Conservation (phyloP, 2,888 invertebrate genomes). For the Cephus runcator region DNA sequence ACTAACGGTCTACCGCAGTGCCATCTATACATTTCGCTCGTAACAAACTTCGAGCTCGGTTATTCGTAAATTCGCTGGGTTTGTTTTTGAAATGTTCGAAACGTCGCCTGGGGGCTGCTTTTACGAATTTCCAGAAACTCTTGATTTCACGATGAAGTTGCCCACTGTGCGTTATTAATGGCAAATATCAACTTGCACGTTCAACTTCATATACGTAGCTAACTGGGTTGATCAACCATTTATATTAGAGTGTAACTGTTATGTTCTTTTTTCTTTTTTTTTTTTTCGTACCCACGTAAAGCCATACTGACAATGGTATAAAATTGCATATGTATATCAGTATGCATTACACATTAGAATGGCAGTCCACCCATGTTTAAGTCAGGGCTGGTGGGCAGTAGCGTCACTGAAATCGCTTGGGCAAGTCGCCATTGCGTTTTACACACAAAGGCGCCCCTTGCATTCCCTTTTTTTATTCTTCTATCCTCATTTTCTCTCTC, state of each 20-base stretch:
- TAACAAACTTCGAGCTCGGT: neutral
- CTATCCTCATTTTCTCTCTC: constrained; percentile 9
- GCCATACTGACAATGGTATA: neutral
- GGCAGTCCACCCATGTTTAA: neutral
- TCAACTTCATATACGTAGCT: neutral
- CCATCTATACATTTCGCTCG: neutral
- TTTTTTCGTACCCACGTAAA: neutral
- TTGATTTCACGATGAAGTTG: neutral
- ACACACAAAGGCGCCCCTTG: constrained; percentile 3
- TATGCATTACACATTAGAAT: neutral
- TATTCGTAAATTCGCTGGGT: neutral
- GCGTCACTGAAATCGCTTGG: neutral
- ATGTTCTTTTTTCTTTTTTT: neutral
- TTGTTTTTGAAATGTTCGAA: neutral
- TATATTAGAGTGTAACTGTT: neutral
- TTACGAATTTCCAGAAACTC: neutral
- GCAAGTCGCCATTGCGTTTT: neutral
- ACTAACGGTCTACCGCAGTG: neutral
- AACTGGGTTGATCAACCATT: neutral
- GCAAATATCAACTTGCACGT: no score
- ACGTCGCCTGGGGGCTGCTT: neutral
- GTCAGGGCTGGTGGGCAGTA: neutral
- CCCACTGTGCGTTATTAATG: neutral
- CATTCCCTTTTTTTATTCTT: constrained; percentile 9
- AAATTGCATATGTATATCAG: neutral